Percentiles rank a stretch among this genome's conserved stretches.
These are phyloP conservation scores for Pseudorectes ferrugineus DNA, from an alignment of 2,113 vertebrate species.

Conservation along the genomic window DNA sequence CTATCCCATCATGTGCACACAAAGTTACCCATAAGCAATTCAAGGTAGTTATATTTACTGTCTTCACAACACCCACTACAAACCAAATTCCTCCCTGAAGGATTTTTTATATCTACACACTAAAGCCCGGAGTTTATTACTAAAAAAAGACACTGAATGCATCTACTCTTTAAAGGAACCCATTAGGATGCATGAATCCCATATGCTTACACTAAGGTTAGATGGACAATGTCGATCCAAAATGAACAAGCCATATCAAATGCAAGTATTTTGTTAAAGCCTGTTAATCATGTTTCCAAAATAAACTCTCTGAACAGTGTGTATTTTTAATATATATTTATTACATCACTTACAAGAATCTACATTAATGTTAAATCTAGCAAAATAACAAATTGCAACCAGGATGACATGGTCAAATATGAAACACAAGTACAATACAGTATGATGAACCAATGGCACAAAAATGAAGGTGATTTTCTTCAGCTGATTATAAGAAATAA, in stretches of 20 bases:
- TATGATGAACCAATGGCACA: conserved; percentile 60
- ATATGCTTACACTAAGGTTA: background rate
- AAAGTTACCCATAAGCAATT: background rate
- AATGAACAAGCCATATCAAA: background rate
- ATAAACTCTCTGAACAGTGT: conserved; percentile 68
- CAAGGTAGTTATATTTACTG: background rate
- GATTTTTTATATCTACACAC: background rate
- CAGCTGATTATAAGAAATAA: conserved; percentile 20
- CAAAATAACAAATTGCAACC: conserved; percentile 50
- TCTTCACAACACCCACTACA: background rate
- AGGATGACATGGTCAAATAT: conserved; percentile 58
- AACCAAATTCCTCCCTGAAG: background rate
- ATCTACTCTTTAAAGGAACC: background rate
- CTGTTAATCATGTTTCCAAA: conserved; percentile 50
- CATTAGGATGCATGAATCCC: background rate
- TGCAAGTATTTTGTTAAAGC: background rate
- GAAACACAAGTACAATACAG: conserved; percentile 64
- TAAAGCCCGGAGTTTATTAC: background rate
- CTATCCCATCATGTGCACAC: background rate
- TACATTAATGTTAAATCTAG: conserved; percentile 66
- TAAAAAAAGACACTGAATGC: background rate
- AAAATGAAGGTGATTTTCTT: conserved; percentile 37
- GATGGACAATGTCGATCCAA: background rate
- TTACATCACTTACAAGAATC: conserved; percentile 61
- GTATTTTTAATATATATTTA: conserved; percentile 74